phyloP scores from a whole-genome alignment of 2,888 invertebrate genomes.

The Emmelina monodactyla region DNA sequence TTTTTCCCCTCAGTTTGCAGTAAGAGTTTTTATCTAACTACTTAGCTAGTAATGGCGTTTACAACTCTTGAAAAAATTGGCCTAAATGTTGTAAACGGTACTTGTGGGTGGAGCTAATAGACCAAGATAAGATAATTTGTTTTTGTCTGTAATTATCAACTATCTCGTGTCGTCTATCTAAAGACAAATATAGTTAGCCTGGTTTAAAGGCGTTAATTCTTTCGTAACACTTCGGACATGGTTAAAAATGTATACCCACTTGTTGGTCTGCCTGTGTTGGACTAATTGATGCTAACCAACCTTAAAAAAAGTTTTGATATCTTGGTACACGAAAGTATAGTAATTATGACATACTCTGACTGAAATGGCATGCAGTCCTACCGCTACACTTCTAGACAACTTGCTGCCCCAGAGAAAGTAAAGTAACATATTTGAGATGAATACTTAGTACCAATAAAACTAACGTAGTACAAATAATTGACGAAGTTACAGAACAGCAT shows the following conservation, averaged over 20 bases:
- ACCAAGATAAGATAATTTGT: conserved; percentile 48
- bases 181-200: conserved; percentile 49
- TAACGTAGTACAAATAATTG: too few relatives aligned
- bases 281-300: too few relatives aligned
- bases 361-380: conserved; percentile 26
- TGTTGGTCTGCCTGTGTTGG: too few relatives aligned
- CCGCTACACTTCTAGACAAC: conserved; percentile 24
- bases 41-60: conserved; percentile 7
- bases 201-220: too few relatives aligned
- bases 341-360: conserved; percentile 17
- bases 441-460: too few relatives aligned
- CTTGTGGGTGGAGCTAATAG: conserved; percentile 39
- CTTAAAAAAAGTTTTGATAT: too few relatives aligned
- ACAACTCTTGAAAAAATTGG: conserved; percentile 16
- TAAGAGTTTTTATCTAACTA: conserved; percentile 1
- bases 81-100: conserved; percentile 22
- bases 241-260: too few relatives aligned
- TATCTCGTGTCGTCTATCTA: conserved; percentile 51
- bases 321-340: too few relatives aligned
- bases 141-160: conserved; percentile 52
- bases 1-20: too few relatives aligned
- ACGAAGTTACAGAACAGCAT: too few relatives aligned
- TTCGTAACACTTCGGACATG: too few relatives aligned
- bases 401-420: conserved; percentile 27
- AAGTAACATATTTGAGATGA: neutral